Evolutionary conservation across 2,888 invertebrate species (phyloP).

Genomic region (Bursaphelenchus okinawaensis): DNA sequence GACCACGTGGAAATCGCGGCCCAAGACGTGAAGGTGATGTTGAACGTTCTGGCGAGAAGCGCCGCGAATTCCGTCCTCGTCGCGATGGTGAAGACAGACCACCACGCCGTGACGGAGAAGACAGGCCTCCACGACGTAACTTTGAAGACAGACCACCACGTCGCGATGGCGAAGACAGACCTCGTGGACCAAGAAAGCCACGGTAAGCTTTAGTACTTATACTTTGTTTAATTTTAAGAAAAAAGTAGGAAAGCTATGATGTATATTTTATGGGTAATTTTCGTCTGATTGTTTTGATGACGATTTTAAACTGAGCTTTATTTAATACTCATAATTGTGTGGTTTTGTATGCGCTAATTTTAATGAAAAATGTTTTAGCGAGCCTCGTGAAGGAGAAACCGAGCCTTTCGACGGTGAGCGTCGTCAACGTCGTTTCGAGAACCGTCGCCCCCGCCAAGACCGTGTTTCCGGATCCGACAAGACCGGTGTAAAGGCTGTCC

Average conservation of each 20-base stretch:
- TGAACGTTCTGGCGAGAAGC: slow-evolving; percentile 16
- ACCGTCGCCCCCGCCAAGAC: slow-evolving; percentile 37
- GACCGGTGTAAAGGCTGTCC: slow-evolving; percentile 44
- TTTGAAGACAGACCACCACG: slow-evolving; percentile 3
- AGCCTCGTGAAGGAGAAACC: neutral
- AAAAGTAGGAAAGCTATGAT: neutral
- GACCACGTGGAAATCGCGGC: slow-evolving; percentile 9
- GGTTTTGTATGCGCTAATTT: slow-evolving; percentile 2
- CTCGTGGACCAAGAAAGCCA: slow-evolving; percentile 3
- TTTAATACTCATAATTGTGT: too few species aligned
- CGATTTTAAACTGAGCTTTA: neutral
- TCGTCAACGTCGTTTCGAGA: neutral
- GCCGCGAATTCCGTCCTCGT: neutral
- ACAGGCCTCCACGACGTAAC: slow-evolving; percentile 1
- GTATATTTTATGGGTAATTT: neutral
- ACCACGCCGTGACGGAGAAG: slow-evolving; percentile 7
- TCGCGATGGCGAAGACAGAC: slow-evolving; percentile 12
- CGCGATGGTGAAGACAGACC: slow-evolving; percentile 2
- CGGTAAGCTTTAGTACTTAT: neutral
- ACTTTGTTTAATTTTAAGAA: neutral
- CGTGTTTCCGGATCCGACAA: slow-evolving; percentile 51
- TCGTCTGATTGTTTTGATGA: neutral
- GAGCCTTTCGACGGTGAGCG: slow-evolving; percentile 2
- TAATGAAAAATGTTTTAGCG: slow-evolving; percentile 4
- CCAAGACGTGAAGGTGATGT: slow-evolving; percentile 5